Base-by-base conservation (phyloP, 2,113 vertebrate genomes). In the Hepsetus odoe region DNA sequence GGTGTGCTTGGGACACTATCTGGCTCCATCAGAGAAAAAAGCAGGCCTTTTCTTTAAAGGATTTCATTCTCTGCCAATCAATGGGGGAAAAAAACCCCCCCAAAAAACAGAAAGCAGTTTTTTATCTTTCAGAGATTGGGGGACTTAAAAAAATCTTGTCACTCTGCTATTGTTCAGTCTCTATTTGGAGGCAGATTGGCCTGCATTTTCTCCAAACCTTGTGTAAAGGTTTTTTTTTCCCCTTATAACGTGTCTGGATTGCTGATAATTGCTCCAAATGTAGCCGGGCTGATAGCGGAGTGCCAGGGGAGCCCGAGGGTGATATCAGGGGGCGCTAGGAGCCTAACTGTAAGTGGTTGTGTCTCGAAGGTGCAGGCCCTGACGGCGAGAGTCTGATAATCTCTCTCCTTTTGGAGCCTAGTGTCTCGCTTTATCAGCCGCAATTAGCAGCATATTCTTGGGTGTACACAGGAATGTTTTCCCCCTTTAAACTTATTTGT, bases 401-500 rank as follows among this genome's bases (percentile, higher is more conserved):
- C 59, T 61, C 58, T 32, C 46, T 75, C 74, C 72, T 51, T 33
- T 32, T 75, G 1, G 53, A 76, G 67, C 71, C 59, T 26, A 9
- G 35, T 49, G 58, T 74, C 72, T 80, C 33, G 35, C 72, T 44
- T 80, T 80, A 76, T 84, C 76, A 75, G 79, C 13, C 4, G 26
- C 28, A 75, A 76, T 81, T 84, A 74, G 58, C 82, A 64, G 12
- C 67, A 24, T 80, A 62, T 83, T 76, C 74, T 76, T 30, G 32
- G 67, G 12, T 35, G 3, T 62, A 70, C 65, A 38, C 55, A 22
- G 55, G 35, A 72, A 69, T 61, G 32, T 67, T 28, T 59, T 51
- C 13, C 22, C 32, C 26, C n/a, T 65, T 14, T 6, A 61, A 61
- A 73, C 69, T 18, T 82, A 66, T 74, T 70, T 67, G 28, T 40